Percentiles rank a stretch among this genome's conserved stretches.
These are phyloP conservation scores for Trissolcus japonicus DNA, from an alignment of 2,888 invertebrate species.

Conservation along the genomic window DNA sequence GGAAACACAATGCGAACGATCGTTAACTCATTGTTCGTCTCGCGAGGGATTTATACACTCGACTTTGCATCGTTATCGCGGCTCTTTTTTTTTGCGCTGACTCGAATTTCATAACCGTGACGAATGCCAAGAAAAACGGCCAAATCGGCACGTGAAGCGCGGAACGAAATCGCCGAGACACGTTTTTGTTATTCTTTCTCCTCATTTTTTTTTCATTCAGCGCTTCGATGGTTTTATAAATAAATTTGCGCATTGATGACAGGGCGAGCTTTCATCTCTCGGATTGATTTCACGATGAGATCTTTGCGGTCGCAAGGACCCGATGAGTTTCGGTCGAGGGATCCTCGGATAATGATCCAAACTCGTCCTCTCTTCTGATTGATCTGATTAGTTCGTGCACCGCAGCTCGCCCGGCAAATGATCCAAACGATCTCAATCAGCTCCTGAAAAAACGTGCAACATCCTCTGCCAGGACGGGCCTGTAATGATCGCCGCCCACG, in stretches of 20 bases:
- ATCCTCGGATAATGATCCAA: constrained; percentile 67
- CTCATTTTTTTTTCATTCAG: neutral
- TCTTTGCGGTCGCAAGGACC: constrained; percentile 68
- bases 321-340: constrained; percentile 51
- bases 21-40: constrained; percentile 50
- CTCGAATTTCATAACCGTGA: constrained; percentile 33
- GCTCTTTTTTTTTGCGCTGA: constrained; percentile 29
- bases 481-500: constrained; percentile 72
- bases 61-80: constrained; percentile 46
- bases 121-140: constrained; percentile 31
- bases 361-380: constrained; percentile 71
- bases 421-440: constrained; percentile 74
- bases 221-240: neutral
- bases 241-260: constrained; percentile 3
- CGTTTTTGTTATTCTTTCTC: neutral
- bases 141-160: constrained; percentile 12
- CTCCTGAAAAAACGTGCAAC: constrained; percentile 69
- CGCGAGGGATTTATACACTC: constrained; percentile 37
- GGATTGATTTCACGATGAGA: constrained; percentile 70
- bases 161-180: constrained; percentile 17
- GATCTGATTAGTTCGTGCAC: constrained; percentile 73
- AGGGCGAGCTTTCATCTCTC: constrained; percentile 5
- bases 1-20: constrained; percentile 44
- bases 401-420: constrained; percentile 71
- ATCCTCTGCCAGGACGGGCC: constrained; percentile 57